A percentile compares a stretch with the other conserved stretches of the same genome.
phyloP scores from a whole-genome alignment of 92 coral and sea anemone species.

The Phenganax subtilis region DNA sequence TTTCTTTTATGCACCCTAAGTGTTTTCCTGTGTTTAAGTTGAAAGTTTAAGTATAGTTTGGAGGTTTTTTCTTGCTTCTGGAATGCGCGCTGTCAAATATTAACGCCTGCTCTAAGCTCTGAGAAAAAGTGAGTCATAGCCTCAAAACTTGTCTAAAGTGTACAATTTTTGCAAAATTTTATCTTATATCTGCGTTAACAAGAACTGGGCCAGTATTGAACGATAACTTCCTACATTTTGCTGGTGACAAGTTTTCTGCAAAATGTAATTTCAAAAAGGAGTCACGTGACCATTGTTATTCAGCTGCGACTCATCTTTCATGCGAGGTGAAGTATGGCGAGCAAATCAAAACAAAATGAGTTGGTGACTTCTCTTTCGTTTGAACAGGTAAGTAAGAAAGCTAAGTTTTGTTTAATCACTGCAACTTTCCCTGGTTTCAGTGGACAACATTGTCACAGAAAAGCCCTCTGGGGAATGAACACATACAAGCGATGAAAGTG shows the following conservation, averaged over 20 bases:
- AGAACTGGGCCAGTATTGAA: neutral
- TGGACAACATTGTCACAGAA: neutral
- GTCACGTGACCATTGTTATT: conserved; percentile 33
- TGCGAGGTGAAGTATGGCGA: conserved; percentile 21
- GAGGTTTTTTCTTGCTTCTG: too few species aligned
- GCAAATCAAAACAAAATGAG: neutral
- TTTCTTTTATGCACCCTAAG: too few species aligned
- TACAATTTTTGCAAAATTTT: neutral
- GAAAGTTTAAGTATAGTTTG: too few species aligned
- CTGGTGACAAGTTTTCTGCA: neutral
- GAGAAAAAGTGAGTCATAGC: neutral
- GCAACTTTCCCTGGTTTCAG: neutral
- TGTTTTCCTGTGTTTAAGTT: too few species aligned
- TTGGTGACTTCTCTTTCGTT: neutral
- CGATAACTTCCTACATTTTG: neutral
- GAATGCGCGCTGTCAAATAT: too few species aligned
- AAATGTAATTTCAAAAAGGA: neutral
- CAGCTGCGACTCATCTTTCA: conserved; percentile 8
- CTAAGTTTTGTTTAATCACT: neutral
- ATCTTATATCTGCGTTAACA: neutral
- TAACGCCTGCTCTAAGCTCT: too few species aligned
- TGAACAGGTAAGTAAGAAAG: neutral
- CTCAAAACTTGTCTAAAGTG: too few species aligned
- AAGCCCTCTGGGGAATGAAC: neutral
- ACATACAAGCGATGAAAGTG: neutral